Base-by-base conservation (phyloP, 2,888 invertebrate genomes). In the Acrobasis suavella region DNA sequence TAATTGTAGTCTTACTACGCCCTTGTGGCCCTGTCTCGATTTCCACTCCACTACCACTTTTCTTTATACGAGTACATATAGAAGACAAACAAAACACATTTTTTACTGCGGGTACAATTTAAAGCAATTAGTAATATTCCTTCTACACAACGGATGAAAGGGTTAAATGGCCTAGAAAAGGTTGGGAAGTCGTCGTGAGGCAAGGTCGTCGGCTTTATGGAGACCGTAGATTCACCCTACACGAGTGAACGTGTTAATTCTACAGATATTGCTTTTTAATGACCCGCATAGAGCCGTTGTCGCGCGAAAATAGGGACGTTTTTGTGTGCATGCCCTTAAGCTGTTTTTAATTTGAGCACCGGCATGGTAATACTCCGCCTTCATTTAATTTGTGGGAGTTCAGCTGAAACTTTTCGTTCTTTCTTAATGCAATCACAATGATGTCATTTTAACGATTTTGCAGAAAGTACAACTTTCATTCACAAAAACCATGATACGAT, bases 191-290 rank as follows among this genome's bases (percentile, higher is more conserved):
- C 16, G 37, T 56, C 16, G 39, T 12, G 56, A 17, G 15, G 42
- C 14, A 10, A 22, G 42, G 56, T 46, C 56, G 56, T 56, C 16
- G 46, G 42, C 56, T 56, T 56, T 39, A 55, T 55, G 39, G 16
- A 38, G 10, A 17, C 22, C 22, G 37, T 37, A 9, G 52, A 52
- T 52, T 32, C 8, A 52, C n/a, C 12, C 52, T 52, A 22, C 17
- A 50, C 12, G 32, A 52, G 52, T 14, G 32, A 52, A 52, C 52
- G 14, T 32, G 52, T 52, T 32, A 52, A 32, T n/a, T 32, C 14
- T 22, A 32, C 32, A 52, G 32, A 56, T 56, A 56, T 42, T 46
- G 56, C 55, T 56, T 56, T 56, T 38, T 54, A 38, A 38, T 38
- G 54, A 54, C 38, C 38, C 38, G 54, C 8, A 32, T 54, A 54